Evolutionary conservation across 2,888 invertebrate genomes (phyloP), one percentile per base, ranked within the genome.

Genomic region (Peribatodes rhomboidaria): DNA sequence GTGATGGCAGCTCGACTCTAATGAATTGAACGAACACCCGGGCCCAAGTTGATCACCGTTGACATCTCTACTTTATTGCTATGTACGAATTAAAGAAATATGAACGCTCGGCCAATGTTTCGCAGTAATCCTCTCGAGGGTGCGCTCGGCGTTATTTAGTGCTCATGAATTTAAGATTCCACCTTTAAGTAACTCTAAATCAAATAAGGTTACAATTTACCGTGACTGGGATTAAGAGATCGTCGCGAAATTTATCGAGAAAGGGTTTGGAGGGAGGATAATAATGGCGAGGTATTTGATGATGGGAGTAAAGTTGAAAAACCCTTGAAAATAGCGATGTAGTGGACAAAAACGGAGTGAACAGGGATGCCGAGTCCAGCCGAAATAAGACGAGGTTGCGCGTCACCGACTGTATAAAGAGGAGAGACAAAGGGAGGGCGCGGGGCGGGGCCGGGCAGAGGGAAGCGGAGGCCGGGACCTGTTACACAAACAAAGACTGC

Each of bases 401-500:
- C 85, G 82, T 88, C 87, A 83, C 82, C 82, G 85, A 86, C 84
- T 89, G 89, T 83, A 90, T 91, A 91, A 89, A 90, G 87, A 80
- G 84, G 79, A 84, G 81, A 87, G 84, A 89, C 89, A 89, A 88
- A 89, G 87, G 87, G 87, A 83, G 83, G 77, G 83, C 84, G 80
- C 80, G 76, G 70, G 72, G 64, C 69, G 68, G 68, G 67, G 61
- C 68, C 63, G 72, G 68, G 70, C 76, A 47, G 70, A 67, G 75
- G 77, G 69, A 72, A 71, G 79, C 76, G 74, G 72, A 72, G 71
- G 67, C 61, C 65, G 68, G 72, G 87, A 89, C 90, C 90, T 88
- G 90, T 90, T 87, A 84, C 85, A 87, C 87, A 88, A 90, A 93
- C 92, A 92, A 92, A 92, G 92, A 88, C 87, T 88, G 85, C 87